A percentile compares a stretch with the other conserved stretches of the same genome.
Conservation (phyloP, 2,113 vertebrate species). For the Trogon melanurus region DNA sequence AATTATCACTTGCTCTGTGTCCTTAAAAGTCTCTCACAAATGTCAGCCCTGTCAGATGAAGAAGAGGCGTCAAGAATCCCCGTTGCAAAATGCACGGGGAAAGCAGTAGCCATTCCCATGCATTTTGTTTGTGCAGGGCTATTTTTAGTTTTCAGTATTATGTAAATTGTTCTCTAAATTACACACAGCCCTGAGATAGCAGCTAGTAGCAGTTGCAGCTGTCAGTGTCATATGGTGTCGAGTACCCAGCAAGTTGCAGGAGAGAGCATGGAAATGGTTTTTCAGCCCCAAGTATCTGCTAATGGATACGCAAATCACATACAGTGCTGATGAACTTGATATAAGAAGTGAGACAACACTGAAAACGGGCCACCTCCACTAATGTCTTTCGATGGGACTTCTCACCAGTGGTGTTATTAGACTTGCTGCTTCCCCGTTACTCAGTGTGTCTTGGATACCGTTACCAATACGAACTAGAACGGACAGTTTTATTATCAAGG, state of each 20-base stretch:
- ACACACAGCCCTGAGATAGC: constrained; percentile 16
- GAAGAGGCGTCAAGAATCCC: neutral
- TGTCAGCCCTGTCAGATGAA: neutral
- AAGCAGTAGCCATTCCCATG: neutral
- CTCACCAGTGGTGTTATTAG: neutral
- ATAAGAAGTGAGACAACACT: neutral
- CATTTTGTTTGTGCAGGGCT: neutral
- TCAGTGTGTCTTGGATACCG: neutral
- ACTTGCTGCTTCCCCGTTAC: neutral
- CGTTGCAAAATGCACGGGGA: neutral
- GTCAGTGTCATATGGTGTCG: neutral
- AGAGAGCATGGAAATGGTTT: neutral
- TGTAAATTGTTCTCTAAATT: constrained; percentile 54
- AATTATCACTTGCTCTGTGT: constrained; percentile 35
- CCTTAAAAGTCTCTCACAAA: constrained; percentile 46
- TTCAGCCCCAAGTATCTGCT: neutral
- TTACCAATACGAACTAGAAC: neutral
- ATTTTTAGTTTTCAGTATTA: constrained; percentile 58
- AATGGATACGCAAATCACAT: neutral
- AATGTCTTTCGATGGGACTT: neutral
- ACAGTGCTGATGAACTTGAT: neutral
- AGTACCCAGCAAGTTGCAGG: neutral
- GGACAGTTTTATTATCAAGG: constrained; percentile 56
- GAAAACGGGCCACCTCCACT: neutral
- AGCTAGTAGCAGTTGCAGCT: constrained; percentile 36